Conservation (phyloP, 1,140 invertebrate genomes). For the Tetramorium simillimum region DNA sequence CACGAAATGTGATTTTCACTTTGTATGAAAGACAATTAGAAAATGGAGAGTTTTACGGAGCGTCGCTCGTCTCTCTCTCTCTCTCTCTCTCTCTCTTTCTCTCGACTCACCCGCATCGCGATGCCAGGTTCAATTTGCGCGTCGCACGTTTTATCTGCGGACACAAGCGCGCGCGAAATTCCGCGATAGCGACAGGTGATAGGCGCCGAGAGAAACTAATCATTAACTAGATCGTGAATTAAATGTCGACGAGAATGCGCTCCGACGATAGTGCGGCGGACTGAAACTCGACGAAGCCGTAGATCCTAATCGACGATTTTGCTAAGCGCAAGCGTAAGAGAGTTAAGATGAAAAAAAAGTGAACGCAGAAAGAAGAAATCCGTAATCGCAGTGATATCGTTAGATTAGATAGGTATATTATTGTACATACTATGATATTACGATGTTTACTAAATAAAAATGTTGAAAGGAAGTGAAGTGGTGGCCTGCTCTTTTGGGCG, state of each 20-base stretch:
- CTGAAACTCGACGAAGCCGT: conserved; percentile 51
- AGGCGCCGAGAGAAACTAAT: conserved; percentile 39
- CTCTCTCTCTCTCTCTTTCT: background rate
- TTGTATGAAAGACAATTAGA: background rate
- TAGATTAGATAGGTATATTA: conserved; percentile 80
- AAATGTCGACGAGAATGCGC: conserved; percentile 37
- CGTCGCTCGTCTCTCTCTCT: background rate
- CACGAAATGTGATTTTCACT: background rate
- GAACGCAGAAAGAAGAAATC: conserved; percentile 62
- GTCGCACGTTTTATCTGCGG: conserved; percentile 2
- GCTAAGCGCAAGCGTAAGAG: conserved; percentile 42
- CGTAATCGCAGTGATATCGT: conserved; percentile 79
- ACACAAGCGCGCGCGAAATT: conserved; percentile 10
- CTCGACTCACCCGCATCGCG: conserved; percentile 33
- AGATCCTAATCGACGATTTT: conserved; percentile 63
- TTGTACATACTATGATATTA: conserved; percentile 79
- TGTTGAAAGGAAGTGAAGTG: conserved; percentile 64
- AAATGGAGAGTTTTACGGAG: background rate
- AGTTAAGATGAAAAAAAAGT: conserved; percentile 18
- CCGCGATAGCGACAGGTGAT: conserved; percentile 26
- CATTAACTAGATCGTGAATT: conserved; percentile 43
- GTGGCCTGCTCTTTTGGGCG: conserved; percentile 38
- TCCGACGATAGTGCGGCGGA: conserved; percentile 18
- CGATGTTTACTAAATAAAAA: conserved; percentile 81
- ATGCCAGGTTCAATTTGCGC: conserved; percentile 25